Conservation (phyloP, 2,888 invertebrate species). For the Chaetoderma sp. region DNA sequence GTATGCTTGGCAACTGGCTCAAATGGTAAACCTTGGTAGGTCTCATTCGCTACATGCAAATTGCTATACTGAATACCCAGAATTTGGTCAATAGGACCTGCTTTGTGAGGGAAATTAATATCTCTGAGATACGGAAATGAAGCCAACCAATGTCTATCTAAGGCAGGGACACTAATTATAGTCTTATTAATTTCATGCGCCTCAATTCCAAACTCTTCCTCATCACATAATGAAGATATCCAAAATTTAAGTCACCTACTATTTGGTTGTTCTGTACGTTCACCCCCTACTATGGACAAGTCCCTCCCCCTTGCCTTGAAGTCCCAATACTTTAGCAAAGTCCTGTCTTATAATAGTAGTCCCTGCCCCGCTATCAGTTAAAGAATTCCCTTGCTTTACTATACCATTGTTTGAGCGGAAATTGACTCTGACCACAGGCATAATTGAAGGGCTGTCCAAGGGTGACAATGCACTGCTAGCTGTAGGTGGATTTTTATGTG, state of each 20-base stretch:
- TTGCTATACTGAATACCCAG: conserved; percentile 21
- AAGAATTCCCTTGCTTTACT: neutral
- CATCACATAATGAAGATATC: neutral
- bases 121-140: neutral
- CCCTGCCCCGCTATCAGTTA: neutral
- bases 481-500: conserved; percentile 10
- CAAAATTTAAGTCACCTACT: neutral
- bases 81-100: conserved; percentile 13
- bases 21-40: conserved; percentile 4
- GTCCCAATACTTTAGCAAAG: neutral
- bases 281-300: conserved; percentile 3
- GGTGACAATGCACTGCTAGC: conserved; percentile 6
- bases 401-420: neutral
- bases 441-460: neutral
- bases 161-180: conserved; percentile 3
- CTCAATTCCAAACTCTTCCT: neutral
- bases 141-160: conserved; percentile 9
- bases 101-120: conserved; percentile 4
- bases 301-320: neutral
- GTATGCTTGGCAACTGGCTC: conserved; percentile 17
- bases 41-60: conserved; percentile 14
- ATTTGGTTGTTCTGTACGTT: neutral
- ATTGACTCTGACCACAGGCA: conserved; percentile 1
- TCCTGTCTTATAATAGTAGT: neutral
- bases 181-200: conserved; percentile 2